A percentile compares a stretch with the other conserved stretches of the same genome.
Conservation (phyloP, 2,888 invertebrate genomes). For the Sepiola atlantica region DNA sequence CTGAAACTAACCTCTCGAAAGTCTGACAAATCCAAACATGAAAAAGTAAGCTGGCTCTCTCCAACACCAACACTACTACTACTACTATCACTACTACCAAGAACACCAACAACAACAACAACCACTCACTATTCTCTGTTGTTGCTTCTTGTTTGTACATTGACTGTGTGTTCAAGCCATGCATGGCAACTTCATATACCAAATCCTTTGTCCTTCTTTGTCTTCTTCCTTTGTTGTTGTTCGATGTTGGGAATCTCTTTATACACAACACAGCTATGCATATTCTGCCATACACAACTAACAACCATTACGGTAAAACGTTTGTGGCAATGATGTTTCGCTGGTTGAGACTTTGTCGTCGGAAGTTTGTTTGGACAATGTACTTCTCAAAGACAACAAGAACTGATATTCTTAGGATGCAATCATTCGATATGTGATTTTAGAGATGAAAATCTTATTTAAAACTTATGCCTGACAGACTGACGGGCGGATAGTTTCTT, state of each 20-base stretch:
- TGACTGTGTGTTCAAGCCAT: not conserved
- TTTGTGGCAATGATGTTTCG: not conserved
- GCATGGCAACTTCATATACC: not conserved
- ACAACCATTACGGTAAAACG: not conserved
- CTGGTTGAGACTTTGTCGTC: not conserved
- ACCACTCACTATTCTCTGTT: not conserved
- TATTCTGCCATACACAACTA: not conserved
- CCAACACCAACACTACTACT: not conserved
- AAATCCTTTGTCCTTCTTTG: not conserved
- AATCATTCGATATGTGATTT: too few species aligned
- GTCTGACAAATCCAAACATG: constrained; percentile 38
- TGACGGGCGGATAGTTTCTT: too few species aligned
- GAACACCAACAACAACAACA: not conserved
- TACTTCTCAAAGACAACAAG: not conserved
- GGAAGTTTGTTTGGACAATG: constrained; percentile 1
- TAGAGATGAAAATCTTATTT: too few species aligned
- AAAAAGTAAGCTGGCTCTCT: constrained; percentile 43
- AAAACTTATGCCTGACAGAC: too few species aligned
- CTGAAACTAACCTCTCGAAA: constrained; percentile 47
- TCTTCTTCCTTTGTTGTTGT: not conserved
- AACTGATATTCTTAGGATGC: too few species aligned
- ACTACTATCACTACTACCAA: not conserved
- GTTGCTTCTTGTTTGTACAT: not conserved
- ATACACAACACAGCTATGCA: not conserved
- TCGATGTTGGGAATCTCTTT: not conserved